phyloP scores from a whole-genome alignment of 2,888 invertebrate species.

The Linnaemya tessellans region DNA sequence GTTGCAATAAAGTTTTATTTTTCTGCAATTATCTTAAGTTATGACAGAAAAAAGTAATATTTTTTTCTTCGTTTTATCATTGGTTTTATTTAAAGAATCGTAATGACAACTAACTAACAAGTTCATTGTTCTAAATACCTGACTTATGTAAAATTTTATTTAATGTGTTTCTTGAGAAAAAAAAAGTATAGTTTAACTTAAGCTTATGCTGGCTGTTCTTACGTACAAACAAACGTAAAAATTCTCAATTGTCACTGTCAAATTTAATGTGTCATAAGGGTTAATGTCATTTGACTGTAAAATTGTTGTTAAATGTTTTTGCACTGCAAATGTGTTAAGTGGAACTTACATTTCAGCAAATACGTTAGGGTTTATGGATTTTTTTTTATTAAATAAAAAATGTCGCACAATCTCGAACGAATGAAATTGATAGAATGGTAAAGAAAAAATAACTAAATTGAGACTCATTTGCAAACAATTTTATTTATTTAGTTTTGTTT shows the following conservation, averaged over 20 bases:
- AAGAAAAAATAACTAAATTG: too few species aligned
- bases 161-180: neutral
- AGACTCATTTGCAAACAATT: too few species aligned
- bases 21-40: constrained; percentile 41
- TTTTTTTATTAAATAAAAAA: neutral
- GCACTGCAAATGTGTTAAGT: neutral
- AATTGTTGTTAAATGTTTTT: neutral
- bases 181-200: neutral
- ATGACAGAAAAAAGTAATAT: constrained; percentile 40
- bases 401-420: too few species aligned
- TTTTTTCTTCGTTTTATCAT: neutral
- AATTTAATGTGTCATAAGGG: constrained; percentile 22
- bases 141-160: neutral
- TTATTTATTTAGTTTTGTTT: too few species aligned
- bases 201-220: neutral
- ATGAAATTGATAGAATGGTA: too few species aligned
- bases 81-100: constrained; percentile 23
- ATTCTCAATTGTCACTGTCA: neutral
- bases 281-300: constrained; percentile 35
- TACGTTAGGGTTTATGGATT: neutral
- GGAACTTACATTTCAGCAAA: neutral
- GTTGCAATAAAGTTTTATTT: constrained; percentile 4
- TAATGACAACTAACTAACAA: constrained; percentile 22
- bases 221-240: neutral
- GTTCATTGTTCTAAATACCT: constrained; percentile 63